Percentiles rank a stretch among this genome's conserved stretches.
These are phyloP conservation scores for Drosophila teissieri DNA, from an alignment of 1,140 invertebrate genomes.

Conservation along the genomic window DNA sequence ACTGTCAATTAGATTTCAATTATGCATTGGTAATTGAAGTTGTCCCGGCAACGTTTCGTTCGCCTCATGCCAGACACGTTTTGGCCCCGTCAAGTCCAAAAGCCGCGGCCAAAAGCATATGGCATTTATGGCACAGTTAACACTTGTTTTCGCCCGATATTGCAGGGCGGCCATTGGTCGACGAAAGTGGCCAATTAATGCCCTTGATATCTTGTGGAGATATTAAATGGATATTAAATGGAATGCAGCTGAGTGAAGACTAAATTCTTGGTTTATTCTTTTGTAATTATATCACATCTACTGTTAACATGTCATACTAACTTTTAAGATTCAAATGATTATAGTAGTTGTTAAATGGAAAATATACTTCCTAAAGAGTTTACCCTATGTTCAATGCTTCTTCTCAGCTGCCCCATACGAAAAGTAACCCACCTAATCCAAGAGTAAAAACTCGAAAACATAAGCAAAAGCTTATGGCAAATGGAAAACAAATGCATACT, in stretches of 20 bases:
- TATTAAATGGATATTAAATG: too few relatives aligned
- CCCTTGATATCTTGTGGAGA: neutral
- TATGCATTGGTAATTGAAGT: constrained; percentile 74
- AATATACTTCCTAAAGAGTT: too few relatives aligned
- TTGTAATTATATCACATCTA: too few relatives aligned
- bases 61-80: constrained; percentile 74
- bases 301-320: too few relatives aligned
- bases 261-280: too few relatives aligned
- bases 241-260: neutral
- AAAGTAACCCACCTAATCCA: neutral
- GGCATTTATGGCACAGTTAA: constrained; percentile 48
- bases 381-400: too few relatives aligned
- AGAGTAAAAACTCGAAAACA: neutral
- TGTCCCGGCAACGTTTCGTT: constrained; percentile 41
- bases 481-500: constrained; percentile 13
- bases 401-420: neutral
- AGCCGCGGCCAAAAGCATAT: constrained; percentile 33
- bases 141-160: constrained; percentile 55
- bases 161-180: constrained; percentile 16
- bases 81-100: constrained; percentile 56
- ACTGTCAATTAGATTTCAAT: constrained; percentile 83
- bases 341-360: too few relatives aligned
- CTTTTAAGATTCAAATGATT: too few relatives aligned
- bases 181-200: constrained; percentile 13
- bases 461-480: constrained; percentile 2